phyloP scores from a whole-genome alignment of 1,140 invertebrate genomes.

The Drosophila nannoptera region DNA sequence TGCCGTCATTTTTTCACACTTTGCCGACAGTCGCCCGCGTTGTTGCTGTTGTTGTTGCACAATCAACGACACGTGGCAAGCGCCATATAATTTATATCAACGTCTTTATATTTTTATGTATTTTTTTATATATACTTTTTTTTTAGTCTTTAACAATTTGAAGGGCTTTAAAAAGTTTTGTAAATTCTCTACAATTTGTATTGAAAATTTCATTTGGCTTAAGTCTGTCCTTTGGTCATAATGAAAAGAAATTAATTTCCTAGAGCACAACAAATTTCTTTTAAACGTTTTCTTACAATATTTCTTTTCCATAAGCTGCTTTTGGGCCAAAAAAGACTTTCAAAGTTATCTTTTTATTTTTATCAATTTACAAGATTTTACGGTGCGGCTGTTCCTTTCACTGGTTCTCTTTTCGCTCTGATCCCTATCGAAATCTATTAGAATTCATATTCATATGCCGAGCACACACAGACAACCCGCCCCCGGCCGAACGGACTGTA shows the following conservation, averaged over 20 bases:
- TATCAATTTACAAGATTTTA: conserved; percentile 65
- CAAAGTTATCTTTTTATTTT: conserved; percentile 32
- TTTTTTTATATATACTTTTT: conserved; percentile 9
- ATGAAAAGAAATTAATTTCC: conserved; percentile 62
- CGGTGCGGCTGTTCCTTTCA: conserved; percentile 59
- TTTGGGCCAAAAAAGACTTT: conserved; percentile 23
- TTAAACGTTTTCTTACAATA: conserved; percentile 43
- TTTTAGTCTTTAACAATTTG: conserved; percentile 36
- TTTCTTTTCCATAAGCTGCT: conserved; percentile 32
- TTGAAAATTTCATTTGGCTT: conserved; percentile 54
- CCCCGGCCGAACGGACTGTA: background rate
- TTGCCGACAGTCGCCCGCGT: conserved; percentile 24
- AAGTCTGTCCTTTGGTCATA: conserved; percentile 34
- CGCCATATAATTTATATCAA: conserved; percentile 71
- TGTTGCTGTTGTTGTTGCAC: conserved; percentile 41
- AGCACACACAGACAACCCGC: conserved; percentile 28
- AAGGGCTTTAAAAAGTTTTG: conserved; percentile 42
- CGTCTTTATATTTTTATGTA: conserved; percentile 20
- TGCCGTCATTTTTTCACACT: conserved; percentile 74
- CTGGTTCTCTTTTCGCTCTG: conserved; percentile 36
- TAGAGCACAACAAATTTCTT: conserved; percentile 29
- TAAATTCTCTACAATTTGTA: conserved; percentile 15
- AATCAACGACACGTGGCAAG: conserved; percentile 75
- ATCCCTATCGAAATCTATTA: conserved; percentile 74
- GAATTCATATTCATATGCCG: conserved; percentile 73